Evolutionary conservation across 2,888 invertebrate genomes (phyloP).

Genomic region (Drosophila birchii): DNA sequence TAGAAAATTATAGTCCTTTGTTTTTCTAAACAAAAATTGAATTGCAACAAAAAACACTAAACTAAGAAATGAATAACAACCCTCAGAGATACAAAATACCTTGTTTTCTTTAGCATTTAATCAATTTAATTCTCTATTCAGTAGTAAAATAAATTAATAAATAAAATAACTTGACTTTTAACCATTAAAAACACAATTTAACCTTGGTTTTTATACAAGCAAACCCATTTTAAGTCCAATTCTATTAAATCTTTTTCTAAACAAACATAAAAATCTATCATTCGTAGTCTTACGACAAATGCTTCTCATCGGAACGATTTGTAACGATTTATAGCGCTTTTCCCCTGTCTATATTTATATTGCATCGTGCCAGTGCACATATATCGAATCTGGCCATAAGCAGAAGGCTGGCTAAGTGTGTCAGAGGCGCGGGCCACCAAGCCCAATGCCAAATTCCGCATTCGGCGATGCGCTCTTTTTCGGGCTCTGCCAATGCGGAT

Average conservation of each 20-base stretch:
- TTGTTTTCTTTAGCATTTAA: too few relatives aligned
- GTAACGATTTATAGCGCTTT: slow-evolving; percentile 8
- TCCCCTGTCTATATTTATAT: slow-evolving; percentile 20
- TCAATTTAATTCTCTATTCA: too few relatives aligned
- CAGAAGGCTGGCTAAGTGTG: slow-evolving; percentile 58
- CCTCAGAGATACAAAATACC: too few relatives aligned
- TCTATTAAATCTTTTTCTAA: neutral
- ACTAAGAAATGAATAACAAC: too few relatives aligned
- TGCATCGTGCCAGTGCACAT: slow-evolving; percentile 14
- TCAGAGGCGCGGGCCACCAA: slow-evolving; percentile 47
- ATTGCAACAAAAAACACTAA: neutral
- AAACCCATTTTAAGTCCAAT: neutral
- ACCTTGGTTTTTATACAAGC: neutral
- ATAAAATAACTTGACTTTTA: too few relatives aligned
- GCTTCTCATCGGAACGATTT: neutral
- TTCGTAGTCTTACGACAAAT: neutral
- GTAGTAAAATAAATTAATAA: too few relatives aligned
- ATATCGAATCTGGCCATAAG: slow-evolving; percentile 47
- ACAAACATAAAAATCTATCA: slow-evolving; percentile 5
- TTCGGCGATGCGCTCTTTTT: slow-evolving; percentile 53
- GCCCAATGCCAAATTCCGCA: slow-evolving; percentile 65
- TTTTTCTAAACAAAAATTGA: too few relatives aligned
- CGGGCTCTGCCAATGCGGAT: slow-evolving; percentile 45
- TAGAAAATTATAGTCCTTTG: neutral
- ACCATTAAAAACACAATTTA: too few relatives aligned